phyloP scores from a whole-genome alignment of 2,888 invertebrate genomes.

The Trimorus sp. region DNA sequence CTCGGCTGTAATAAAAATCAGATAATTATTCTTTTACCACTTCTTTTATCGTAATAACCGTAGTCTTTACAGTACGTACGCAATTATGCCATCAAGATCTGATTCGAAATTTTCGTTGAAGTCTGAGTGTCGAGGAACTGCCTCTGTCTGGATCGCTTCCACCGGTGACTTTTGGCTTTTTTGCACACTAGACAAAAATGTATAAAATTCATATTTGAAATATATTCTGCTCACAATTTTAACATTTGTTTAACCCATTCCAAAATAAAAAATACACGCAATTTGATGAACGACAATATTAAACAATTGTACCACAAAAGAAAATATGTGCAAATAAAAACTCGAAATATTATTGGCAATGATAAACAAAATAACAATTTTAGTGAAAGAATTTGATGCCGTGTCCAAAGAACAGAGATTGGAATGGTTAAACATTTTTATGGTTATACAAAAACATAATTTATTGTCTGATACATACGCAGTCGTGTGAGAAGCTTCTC shows the following conservation, averaged over 20 bases:
- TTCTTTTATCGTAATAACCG: neutral
- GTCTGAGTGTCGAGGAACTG: neutral
- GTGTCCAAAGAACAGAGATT: neutral
- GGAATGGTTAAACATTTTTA: neutral
- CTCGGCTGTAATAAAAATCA: constrained; percentile 4
- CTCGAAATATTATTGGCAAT: too few species aligned
- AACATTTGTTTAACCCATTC: too few species aligned
- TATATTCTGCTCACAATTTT: too few species aligned
- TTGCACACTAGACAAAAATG: constrained; percentile 1
- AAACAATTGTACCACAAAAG: too few species aligned
- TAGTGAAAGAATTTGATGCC: neutral
- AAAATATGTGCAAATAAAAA: too few species aligned
- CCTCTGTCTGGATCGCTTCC: constrained; percentile 7
- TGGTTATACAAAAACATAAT: neutral
- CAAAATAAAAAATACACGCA: too few species aligned
- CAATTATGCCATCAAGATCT: constrained; percentile 8
- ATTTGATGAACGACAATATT: too few species aligned
- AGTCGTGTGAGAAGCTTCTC: neutral
- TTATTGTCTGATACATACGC: constrained; percentile 7
- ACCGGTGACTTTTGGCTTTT: constrained; percentile 20
- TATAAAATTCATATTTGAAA: neutral
- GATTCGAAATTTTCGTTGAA: neutral
- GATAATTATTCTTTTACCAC: constrained; percentile 8
- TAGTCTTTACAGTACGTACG: constrained; percentile 12
- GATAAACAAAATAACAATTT: neutral